Base-by-base conservation (phyloP, 2,888 invertebrate genomes). In the Pandemis cinnamomeana region DNA sequence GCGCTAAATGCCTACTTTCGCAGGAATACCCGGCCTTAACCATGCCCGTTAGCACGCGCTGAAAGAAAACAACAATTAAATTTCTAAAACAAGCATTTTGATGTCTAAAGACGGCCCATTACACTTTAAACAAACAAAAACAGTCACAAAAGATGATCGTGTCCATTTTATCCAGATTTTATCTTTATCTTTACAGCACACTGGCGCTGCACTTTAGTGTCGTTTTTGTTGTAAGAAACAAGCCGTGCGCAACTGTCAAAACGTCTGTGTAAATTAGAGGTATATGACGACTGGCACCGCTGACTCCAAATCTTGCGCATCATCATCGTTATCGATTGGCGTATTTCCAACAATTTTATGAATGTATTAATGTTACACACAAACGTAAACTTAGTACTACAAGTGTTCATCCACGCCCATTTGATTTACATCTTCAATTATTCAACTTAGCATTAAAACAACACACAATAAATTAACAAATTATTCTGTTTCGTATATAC, bases 171-270 rank as follows among this genome's bases (percentile, higher is more conserved):
- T 71, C 68, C 63, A 55, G 64, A 60, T 68, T 51, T 71, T 64
- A 60, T 71, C 68, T 51, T 71, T 64, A 60, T 71, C 72, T 75
- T 69, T 75, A 72, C 62, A n/a, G 46, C 80, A 78, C 79, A 78
- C 79, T 79, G 77, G 77, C 80, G 78, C 79, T 77, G 71, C 67
- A 71, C 58, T 80, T 80, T 80, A 80, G 80, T 79, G 73, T 64
- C 78, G 78, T 86, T 86, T 87, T 87, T 87, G 81, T 80, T 73
- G 77, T 83, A 78, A 84, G 85, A 84, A 88, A 86, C 79, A 79
- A 81, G 81, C 80, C 80, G 76, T 78, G 80, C 79, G 62, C 80
- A 80, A 78, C 81, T 81, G 78, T 84, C 81, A 84, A 85, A 84
- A 84, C 81, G 78, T 80, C 80, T 78, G 76, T 79, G 77, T 83